Evolutionary conservation across 2,797 vertebrate species (phyloP).

Genomic region (Saxicola maurus): DNA sequence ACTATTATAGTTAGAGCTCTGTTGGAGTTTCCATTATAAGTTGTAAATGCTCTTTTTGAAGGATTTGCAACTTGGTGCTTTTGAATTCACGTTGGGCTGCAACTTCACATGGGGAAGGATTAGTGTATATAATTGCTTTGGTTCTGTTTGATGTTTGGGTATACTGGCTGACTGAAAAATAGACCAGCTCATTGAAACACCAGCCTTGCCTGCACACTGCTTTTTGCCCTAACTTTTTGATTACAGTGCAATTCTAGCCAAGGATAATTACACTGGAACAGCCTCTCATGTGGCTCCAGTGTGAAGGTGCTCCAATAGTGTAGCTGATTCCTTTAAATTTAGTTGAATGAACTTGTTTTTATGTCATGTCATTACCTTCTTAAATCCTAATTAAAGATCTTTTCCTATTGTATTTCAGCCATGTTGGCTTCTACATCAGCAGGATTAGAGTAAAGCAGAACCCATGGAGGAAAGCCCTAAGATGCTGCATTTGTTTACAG

Average conservation of each 20-base stretch:
- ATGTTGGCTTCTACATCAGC: neutral
- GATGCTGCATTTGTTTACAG: neutral
- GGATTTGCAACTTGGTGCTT: constrained; percentile 43
- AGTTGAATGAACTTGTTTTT: neutral
- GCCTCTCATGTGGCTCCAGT: neutral
- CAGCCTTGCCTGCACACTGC: neutral
- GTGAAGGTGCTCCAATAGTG: neutral
- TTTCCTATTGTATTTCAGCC: neutral
- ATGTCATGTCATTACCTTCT: neutral
- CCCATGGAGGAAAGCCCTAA: neutral
- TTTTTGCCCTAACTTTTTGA: constrained; percentile 36
- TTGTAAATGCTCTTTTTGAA: constrained; percentile 54
- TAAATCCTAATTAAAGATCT: constrained; percentile 11
- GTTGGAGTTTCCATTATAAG: constrained; percentile 59
- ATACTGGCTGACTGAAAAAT: constrained; percentile 31
- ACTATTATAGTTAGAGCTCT: constrained; percentile 47
- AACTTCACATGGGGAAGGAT: constrained; percentile 45
- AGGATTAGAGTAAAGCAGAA: neutral
- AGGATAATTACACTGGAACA: constrained; percentile 5
- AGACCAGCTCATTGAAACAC: constrained; percentile 26
- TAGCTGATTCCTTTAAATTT: neutral
- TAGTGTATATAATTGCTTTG: constrained; percentile 47
- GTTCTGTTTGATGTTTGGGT: constrained; percentile 49
- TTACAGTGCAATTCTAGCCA: constrained; percentile 1
- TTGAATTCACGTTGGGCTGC: constrained; percentile 53